phyloP scores from a whole-genome alignment of 23 tunicate genomes.

The Diplosoma virens region DNA sequence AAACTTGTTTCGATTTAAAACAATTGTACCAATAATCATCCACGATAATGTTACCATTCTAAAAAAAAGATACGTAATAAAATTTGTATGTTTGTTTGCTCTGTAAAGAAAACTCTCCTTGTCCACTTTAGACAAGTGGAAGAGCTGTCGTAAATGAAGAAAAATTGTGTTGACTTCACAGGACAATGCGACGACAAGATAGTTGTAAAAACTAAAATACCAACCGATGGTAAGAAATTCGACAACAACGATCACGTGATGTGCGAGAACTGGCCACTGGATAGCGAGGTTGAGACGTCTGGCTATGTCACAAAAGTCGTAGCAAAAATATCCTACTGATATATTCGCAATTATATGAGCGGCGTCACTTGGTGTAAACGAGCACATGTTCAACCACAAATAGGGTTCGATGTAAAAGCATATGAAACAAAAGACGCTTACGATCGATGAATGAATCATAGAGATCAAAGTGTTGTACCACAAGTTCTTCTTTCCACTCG shows the following conservation, averaged over 20 bases:
- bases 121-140: not conserved
- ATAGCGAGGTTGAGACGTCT: not conserved
- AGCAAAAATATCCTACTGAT: slow-evolving; percentile 2
- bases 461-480: slow-evolving; percentile 23
- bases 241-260: slow-evolving; percentile 12
- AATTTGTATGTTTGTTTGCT: slow-evolving; percentile 19
- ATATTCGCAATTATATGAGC: not conserved
- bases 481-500: not conserved
- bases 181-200: slow-evolving; percentile 30
- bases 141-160: slow-evolving; percentile 42
- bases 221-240: not conserved
- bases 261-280: slow-evolving; percentile 16
- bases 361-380: too few relatives aligned
- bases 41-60: slow-evolving; percentile 32
- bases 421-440: not conserved
- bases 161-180: slow-evolving; percentile 50
- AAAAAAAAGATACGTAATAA: slow-evolving; percentile 28
- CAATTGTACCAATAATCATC: slow-evolving; percentile 20
- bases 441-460: slow-evolving; percentile 17
- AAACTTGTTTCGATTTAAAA: not conserved
- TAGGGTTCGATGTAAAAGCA: not conserved
- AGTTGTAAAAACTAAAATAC: not conserved
- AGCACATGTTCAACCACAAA: not conserved
- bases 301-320: slow-evolving; percentile 7
- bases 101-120: not conserved